Evolutionary conservation across 1,140 invertebrate species (phyloP).

Genomic region (Saxidomus purpurata): DNA sequence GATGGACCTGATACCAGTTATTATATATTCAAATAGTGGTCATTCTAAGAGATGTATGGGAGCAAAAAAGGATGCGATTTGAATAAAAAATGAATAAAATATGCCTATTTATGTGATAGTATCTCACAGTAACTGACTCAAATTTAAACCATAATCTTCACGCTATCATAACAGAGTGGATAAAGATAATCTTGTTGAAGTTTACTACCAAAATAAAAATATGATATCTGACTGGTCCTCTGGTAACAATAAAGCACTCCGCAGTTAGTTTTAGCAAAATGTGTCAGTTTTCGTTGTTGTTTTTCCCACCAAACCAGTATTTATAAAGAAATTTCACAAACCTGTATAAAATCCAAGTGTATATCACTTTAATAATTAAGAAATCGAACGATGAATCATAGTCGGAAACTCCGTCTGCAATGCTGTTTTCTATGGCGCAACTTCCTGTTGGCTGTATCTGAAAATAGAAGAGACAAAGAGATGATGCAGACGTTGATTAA

Average conservation of each 20-base stretch:
- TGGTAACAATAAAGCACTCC: not conserved
- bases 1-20: not conserved
- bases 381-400: not conserved
- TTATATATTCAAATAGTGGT: conserved; percentile 56
- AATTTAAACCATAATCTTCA: not conserved
- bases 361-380: not conserved
- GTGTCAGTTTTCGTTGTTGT: not conserved
- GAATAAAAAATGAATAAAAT: conserved; percentile 59
- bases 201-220: not conserved
- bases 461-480: not conserved
- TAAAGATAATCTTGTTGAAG: conserved; percentile 2
- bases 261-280: not conserved
- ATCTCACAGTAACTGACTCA: not conserved
- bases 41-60: conserved; percentile 44
- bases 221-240: not conserved
- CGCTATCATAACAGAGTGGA: not conserved
- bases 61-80: conserved; percentile 19
- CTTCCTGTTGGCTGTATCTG: not conserved
- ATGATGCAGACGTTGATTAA: not conserved
- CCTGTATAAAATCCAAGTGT: not conserved
- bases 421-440: not conserved
- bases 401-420: not conserved
- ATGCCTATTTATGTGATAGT: conserved; percentile 28
- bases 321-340: too few species aligned
- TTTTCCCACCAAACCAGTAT: too few species aligned